phyloP scores from a whole-genome alignment of 2,113 vertebrate species.

The Polypterus senegalus region DNA sequence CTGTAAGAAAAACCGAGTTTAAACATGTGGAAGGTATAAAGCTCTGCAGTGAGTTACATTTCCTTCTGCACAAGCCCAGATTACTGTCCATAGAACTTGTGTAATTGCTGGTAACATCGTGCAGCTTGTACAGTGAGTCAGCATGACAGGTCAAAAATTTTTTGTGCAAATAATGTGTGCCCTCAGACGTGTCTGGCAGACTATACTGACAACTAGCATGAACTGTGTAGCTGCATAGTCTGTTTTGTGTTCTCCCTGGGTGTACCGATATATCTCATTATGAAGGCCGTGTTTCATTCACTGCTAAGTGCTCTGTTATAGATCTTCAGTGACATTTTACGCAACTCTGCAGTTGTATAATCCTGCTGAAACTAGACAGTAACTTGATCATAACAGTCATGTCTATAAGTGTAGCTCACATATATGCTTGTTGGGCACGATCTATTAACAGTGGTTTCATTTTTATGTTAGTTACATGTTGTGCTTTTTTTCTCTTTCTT shows the following conservation, averaged over 20 bases:
- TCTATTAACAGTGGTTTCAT: conserved; percentile 84
- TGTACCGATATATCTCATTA: conserved; percentile 40
- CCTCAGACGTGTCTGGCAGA: conserved; percentile 50
- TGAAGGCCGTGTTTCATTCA: conserved; percentile 60
- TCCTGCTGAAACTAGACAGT: conserved; percentile 79
- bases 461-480: conserved; percentile 85
- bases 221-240: conserved; percentile 55
- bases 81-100: too few species aligned
- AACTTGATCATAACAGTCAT: conserved; percentile 82
- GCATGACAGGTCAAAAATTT: conserved; percentile 24
- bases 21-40: conserved; percentile 22
- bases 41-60: conserved; percentile 45
- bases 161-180: conserved; percentile 22
- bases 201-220: conserved; percentile 50
- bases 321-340: conserved; percentile 53
- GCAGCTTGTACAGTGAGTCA: too few species aligned
- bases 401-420: conserved; percentile 86
- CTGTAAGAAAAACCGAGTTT: conserved; percentile 17
- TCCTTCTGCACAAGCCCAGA: too few species aligned
- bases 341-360: conserved; percentile 53
- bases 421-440: conserved; percentile 88
- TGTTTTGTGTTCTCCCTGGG: conserved; percentile 43
- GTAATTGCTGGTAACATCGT: too few species aligned
- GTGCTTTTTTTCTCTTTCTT: conserved; percentile 65
- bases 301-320: conserved; percentile 59